These are phyloP conservation scores for Paramormyrops hopkinsi DNA, from an alignment of 2,797 vertebrate genomes.

Conservation along the genomic window DNA sequence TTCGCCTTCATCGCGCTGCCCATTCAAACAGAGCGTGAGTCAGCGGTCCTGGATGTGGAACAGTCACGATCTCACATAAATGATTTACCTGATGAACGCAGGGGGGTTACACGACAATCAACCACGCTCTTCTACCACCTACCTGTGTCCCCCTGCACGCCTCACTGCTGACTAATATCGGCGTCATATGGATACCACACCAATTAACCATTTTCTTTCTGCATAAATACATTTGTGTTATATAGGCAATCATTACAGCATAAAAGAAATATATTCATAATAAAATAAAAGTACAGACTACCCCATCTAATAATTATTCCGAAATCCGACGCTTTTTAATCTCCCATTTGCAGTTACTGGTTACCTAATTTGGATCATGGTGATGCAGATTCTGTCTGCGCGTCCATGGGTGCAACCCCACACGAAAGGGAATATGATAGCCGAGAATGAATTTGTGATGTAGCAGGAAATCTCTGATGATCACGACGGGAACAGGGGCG, in stretches of 20 bases:
- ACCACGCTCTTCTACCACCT: neutral
- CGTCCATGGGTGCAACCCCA: neutral
- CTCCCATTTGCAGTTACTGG: neutral
- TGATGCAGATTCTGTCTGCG: neutral
- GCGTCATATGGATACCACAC: neutral
- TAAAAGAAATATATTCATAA: neutral
- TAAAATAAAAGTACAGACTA: neutral
- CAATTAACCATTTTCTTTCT: neutral
- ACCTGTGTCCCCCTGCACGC: neutral
- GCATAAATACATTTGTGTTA: neutral
- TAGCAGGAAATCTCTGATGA: neutral
- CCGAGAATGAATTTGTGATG: neutral
- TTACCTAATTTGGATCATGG: neutral
- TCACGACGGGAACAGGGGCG: neutral
- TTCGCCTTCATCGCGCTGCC: neutral
- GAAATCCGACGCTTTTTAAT: neutral
- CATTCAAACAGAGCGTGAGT: neutral
- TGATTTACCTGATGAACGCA: neutral
- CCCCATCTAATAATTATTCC: neutral
- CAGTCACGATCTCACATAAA: neutral
- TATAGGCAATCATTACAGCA: neutral
- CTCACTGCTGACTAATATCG: neutral
- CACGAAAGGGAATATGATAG: neutral
- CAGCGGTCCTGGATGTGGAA: neutral
- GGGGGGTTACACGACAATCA: neutral